Evolutionary conservation across 2,888 invertebrate genomes (phyloP).

Genomic region (Nephrotoma flavescens): DNA sequence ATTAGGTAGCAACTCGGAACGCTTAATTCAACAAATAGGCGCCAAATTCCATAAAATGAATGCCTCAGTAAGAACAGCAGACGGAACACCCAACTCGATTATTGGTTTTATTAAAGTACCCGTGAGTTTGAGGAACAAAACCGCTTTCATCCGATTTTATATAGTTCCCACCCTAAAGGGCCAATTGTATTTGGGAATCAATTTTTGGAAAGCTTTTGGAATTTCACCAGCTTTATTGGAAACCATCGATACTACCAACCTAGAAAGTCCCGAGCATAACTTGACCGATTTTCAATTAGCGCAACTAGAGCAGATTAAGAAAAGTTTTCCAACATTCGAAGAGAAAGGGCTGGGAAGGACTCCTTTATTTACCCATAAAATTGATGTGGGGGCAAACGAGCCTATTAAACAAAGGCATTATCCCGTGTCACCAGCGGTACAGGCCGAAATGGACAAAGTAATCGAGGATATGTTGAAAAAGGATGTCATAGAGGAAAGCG

Average conservation of each 20-base stretch:
- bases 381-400: conserved; percentile 11
- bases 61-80: not conserved
- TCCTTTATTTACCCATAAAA: conserved; percentile 8
- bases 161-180: not conserved
- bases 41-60: not conserved
- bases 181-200: conserved; percentile 9
- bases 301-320: not conserved
- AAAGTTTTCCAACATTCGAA: not conserved
- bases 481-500: conserved; percentile 18
- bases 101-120: not conserved
- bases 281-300: not conserved
- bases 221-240: conserved; percentile 2
- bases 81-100: not conserved
- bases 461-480: conserved; percentile 19
- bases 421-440: conserved; percentile 13
- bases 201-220: conserved; percentile 10
- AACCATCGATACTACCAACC: not conserved
- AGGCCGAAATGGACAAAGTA: conserved; percentile 14
- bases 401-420: conserved; percentile 13
- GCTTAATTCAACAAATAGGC: not conserved
- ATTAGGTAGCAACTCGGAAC: not conserved
- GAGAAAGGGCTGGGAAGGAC: not conserved
- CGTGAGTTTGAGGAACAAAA: not conserved
- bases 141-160: not conserved
- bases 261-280: not conserved